Percentiles rank a stretch among this genome's conserved stretches.
phyloP scores from a whole-genome alignment of 2,113 vertebrate species.

The Neogale vison region DNA sequence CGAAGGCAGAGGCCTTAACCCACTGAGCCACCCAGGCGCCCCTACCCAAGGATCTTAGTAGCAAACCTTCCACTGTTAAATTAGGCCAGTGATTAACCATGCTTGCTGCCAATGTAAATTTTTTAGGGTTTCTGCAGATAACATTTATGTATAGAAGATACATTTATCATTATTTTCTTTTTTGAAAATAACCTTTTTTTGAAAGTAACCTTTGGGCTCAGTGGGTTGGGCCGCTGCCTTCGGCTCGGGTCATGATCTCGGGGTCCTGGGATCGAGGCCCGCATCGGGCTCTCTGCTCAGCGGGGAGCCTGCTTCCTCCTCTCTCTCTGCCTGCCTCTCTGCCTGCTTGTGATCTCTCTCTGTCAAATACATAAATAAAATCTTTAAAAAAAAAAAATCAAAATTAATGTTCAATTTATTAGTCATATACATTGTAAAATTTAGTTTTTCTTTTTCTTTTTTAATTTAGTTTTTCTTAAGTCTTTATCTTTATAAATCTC shows the following conservation, averaged over 20 bases:
- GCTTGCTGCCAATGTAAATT: not conserved
- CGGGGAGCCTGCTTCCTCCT: too few relatives aligned
- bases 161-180: not conserved
- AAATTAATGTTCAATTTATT: not conserved
- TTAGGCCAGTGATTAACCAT: not conserved
- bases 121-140: not conserved
- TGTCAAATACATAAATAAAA: too few relatives aligned
- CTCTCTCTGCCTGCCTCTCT: too few relatives aligned
- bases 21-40: too few relatives aligned
- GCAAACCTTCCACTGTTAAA: not conserved
- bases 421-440: not conserved
- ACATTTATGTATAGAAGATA: not conserved
- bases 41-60: not conserved
- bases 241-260: too few relatives aligned
- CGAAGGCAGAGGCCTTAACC: too few relatives aligned
- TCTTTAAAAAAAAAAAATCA: too few relatives aligned
- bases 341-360: too few relatives aligned
- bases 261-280: too few relatives aligned
- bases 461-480: not conserved
- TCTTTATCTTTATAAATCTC: slow-evolving; percentile 11
- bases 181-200: not conserved
- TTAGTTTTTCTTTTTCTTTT: not conserved
- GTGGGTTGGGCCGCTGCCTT: too few relatives aligned
- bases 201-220: too few relatives aligned
- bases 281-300: too few relatives aligned